Base-by-base conservation (phyloP, 2,113 vertebrate genomes). In the Zosterops hypoxanthus region DNA sequence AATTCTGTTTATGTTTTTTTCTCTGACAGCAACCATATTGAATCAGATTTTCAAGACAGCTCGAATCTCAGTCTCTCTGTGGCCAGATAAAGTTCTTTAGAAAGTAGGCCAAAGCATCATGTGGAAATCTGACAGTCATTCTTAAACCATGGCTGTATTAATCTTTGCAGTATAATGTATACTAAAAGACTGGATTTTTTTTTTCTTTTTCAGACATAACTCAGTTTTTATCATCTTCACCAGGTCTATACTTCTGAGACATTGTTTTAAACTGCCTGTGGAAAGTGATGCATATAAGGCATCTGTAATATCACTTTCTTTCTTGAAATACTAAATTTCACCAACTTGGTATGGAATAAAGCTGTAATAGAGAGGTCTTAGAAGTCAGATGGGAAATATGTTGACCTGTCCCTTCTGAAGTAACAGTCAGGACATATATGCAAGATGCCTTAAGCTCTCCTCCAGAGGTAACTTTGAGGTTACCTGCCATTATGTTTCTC, bases 41-140 rank as follows among this genome's bases (percentile, higher is more conserved):
- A 61, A 42, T 55, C 46, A 82, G 70, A 69, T 76, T 94, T 84
- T 85, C 66, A 80, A 79, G 50, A 63, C 23, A 72, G 31, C 65
- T 85, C 70, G 87, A 72, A 91, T 69, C 49, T 82, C 25, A n/a
- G 60, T 49, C 53, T 61, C 25, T 69, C 31, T 80, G 14, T 47
- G 63, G 25, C 18, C 41, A 73, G 91, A 89, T 92, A 72, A 82
- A 85, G 28, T 87, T 72, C 73, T 95, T 95, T 53, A 76, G 42
- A 86, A 95, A 92, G 65, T 61, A 94, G 91, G 86, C 73, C 69
- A 95, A 88, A 88, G 60, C 44, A 91, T 95, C 84, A 75, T 57
- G 44, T 60, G 49, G 44, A 94, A 91, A 94, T 89, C 41, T 83
- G 72, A 63, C 80, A 68, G 28, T 87, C 46, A 49, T 28, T 71